Evolutionary conservation across 2,888 invertebrate species (phyloP), one percentile per base, ranked within the genome.

Genomic region (Lydus trimaculatus): DNA sequence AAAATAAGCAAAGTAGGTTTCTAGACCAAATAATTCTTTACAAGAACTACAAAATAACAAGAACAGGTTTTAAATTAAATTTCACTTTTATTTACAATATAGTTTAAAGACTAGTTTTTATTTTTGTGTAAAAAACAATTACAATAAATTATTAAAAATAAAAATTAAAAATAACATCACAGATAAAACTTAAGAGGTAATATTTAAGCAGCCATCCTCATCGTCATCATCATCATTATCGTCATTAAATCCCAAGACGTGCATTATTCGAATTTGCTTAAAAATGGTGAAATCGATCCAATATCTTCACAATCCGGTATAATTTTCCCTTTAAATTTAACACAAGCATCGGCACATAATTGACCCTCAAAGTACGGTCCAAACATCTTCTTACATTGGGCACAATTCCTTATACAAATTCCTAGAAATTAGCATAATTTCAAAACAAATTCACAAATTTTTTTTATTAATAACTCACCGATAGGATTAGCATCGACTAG

Each of bases 361-460:
- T 94, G 92, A 0, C 95, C 95, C 80, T 95, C 93, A 85, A 96
- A 96, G 87, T 93, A 95, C 0, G 90, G 90, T 0, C 94, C 95
- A 74, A 93, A 92, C 92, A 95, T 94, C 84, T 93, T 94, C 85
- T 94, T 94, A 85, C 95, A 96, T 80, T 94, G 95, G 0, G 94
- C 95, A 82, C 96, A 96, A 85, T 96, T 96, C 76, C 94, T 90
- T 69, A 94, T 91, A 85, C 94, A 94, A 63, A 92, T 88, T 73
- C 92, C 92, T 84, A 68, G 39, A 25, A 43, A 60, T 63, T 58
- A n/a, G n/a, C n/a, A n/a, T n/a, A n/a, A n/a, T n/a, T n/a, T n/a
- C n/a, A 28, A 28, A 28, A 28, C 2, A 6, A 60, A 36, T 7
- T 36, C 9, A 17, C 23, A 23, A 59, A n/a, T n/a, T 62, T 52